phyloP scores from a whole-genome alignment of 1,140 invertebrate species.

The Papilio dardanus region DNA sequence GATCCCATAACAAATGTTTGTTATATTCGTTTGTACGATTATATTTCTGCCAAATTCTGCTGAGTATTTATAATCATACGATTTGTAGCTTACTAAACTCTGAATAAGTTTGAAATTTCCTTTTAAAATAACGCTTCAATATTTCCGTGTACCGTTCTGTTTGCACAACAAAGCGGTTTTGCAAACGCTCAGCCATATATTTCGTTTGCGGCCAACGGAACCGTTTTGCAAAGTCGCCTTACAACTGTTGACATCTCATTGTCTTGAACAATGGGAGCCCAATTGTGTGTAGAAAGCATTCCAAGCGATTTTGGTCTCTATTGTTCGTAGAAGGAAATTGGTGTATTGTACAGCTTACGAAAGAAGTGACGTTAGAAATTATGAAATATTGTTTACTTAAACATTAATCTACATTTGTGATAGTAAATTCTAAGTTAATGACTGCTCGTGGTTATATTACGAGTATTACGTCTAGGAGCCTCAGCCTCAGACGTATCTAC shows the following conservation, averaged over 20 bases:
- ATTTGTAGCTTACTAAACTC: neutral
- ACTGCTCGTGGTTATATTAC: too few species aligned
- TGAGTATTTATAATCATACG: too few species aligned
- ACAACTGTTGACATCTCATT: conserved; percentile 45
- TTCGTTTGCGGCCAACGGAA: conserved; percentile 44
- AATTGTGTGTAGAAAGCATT: conserved; percentile 39
- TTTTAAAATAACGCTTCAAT: neutral
- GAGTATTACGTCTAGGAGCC: too few species aligned
- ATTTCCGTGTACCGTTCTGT: conserved; percentile 19
- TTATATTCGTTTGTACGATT: too few species aligned
- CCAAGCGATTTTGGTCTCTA: conserved; percentile 33
- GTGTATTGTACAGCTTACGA: neutral
- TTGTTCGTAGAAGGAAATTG: neutral
- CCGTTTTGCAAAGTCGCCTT: conserved; percentile 45
- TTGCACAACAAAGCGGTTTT: conserved; percentile 5
- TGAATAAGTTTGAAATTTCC: neutral
- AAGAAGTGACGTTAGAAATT: conserved; percentile 25
- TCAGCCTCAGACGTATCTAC: too few species aligned
- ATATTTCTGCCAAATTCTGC: too few species aligned
- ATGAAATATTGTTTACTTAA: too few species aligned
- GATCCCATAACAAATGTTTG: too few species aligned
- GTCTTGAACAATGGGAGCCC: conserved; percentile 47
- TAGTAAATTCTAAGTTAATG: too few species aligned
- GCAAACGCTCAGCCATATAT: conserved; percentile 23
- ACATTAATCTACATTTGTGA: too few species aligned